phyloP scores from a whole-genome alignment of 2,888 invertebrate genomes.

The Leptinotarsa tumamoca region DNA sequence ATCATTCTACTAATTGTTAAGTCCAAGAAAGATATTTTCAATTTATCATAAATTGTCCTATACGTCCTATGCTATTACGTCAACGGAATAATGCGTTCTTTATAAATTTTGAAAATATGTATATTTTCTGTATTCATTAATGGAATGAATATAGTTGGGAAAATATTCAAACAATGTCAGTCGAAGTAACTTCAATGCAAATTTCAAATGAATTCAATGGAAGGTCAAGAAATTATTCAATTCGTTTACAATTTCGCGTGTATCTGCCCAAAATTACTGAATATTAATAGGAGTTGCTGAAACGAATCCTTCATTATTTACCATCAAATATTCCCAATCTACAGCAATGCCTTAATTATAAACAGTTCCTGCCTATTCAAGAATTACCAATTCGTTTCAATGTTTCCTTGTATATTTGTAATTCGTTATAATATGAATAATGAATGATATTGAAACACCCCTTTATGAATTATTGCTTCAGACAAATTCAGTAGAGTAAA shows the following conservation, averaged over 20 bases:
- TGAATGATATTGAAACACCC: neutral
- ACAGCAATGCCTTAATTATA: slow-evolving; percentile 1
- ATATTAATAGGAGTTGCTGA: slow-evolving; percentile 6
- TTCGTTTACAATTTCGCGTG: slow-evolving; percentile 3
- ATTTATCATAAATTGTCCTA: too few species aligned
- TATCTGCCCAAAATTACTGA: neutral
- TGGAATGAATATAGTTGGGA: too few species aligned
- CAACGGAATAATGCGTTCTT: too few species aligned
- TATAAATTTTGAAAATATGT: too few species aligned
- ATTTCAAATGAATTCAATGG: neutral
- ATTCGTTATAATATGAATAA: slow-evolving; percentile 5
- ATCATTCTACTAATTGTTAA: too few species aligned
- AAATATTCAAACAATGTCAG: too few species aligned
- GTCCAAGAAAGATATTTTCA: too few species aligned
- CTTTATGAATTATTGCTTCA: slow-evolving; percentile 7
- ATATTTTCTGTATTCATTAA: too few species aligned
- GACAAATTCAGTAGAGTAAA: slow-evolving; percentile 12
- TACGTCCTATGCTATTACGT: too few species aligned
- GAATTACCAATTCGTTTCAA: slow-evolving; percentile 15
- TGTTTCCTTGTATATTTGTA: slow-evolving; percentile 20
- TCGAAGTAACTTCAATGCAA: neutral
- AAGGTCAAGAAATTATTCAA: slow-evolving; percentile 9
- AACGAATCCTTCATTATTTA: neutral
- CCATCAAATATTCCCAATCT: neutral
- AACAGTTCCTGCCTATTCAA: slow-evolving; percentile 15